Evolutionary conservation across 2,797 vertebrate genomes (phyloP).

Genomic region (Poecilia picta): DNA sequence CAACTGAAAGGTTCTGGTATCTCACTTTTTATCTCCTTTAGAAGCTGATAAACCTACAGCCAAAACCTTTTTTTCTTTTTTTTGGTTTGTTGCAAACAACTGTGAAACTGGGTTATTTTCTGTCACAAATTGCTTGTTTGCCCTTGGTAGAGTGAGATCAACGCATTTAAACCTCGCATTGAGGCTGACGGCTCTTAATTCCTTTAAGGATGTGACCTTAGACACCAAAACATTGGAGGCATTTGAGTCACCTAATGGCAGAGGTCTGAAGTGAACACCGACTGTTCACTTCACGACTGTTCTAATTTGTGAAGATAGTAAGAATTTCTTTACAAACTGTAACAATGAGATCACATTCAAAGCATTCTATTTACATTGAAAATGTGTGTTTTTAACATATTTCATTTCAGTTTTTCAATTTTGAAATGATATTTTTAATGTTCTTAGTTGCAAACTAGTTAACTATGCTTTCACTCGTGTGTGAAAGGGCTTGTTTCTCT

Average conservation of each 20-base stretch:
- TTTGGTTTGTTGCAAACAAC: slow-evolving; percentile 36
- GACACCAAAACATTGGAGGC: slow-evolving; percentile 74
- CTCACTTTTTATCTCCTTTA: slow-evolving; percentile 19
- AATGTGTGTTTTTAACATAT: background rate
- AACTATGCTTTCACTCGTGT: background rate
- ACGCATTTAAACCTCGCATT: slow-evolving; percentile 63
- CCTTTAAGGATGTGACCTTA: slow-evolving; percentile 84
- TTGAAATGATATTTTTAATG: background rate
- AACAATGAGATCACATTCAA: slow-evolving; percentile 62
- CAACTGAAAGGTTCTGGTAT: background rate
- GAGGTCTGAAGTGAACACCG: slow-evolving; percentile 68
- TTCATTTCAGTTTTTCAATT: background rate
- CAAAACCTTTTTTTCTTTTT: slow-evolving; percentile 37
- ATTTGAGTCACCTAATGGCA: slow-evolving; percentile 81
- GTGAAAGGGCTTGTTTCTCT: background rate
- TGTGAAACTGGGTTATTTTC: slow-evolving; percentile 49
- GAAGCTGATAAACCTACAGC: slow-evolving; percentile 35
- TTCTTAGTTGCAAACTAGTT: background rate
- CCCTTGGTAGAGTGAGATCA: slow-evolving; percentile 75
- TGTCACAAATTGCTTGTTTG: slow-evolving; percentile 50
- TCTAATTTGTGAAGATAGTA: slow-evolving; percentile 73
- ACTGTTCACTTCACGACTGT: slow-evolving; percentile 40
- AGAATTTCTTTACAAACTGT: slow-evolving; percentile 17
- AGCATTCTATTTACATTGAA: slow-evolving; percentile 13
- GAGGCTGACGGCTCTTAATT: slow-evolving; percentile 77